A percentile compares a stretch with the other conserved stretches of the same genome.
These are phyloP conservation scores for Coregonus sp. DNA, from an alignment of 2,797 vertebrate genomes.

Conservation along the genomic window DNA sequence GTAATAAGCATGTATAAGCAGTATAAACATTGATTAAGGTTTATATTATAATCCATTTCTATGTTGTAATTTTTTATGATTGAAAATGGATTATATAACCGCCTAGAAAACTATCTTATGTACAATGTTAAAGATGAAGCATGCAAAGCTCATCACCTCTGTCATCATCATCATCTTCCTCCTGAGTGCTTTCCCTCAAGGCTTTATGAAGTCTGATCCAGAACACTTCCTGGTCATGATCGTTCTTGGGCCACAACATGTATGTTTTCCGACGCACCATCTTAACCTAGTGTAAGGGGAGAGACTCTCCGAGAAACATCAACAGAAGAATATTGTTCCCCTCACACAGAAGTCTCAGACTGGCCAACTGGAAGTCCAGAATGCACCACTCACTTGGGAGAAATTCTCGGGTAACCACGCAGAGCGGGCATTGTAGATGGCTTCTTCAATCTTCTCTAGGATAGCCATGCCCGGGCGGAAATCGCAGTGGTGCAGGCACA, in stretches of 20 bases:
- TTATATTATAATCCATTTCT: background rate
- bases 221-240: constrained; percentile 29
- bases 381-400: constrained; percentile 67
- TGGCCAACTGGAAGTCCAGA: constrained; percentile 65
- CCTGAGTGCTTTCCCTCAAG: constrained; percentile 26
- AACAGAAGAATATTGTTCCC: constrained; percentile 55
- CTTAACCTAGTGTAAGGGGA: constrained; percentile 53
- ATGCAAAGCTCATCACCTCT: no score
- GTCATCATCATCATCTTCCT: constrained; percentile 17
- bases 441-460: constrained; percentile 65
- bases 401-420: constrained; percentile 60
- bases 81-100: background rate
- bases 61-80: background rate
- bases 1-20: background rate
- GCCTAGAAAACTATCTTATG: no score
- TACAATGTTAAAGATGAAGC: no score
- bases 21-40: background rate
- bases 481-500: constrained; percentile 49
- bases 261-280: constrained; percentile 39
- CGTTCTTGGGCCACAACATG: constrained; percentile 48
- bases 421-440: constrained; percentile 65
- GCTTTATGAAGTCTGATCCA: constrained; percentile 43
- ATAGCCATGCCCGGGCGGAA: constrained; percentile 50
- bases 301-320: constrained; percentile 59
- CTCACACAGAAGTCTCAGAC: constrained; percentile 53